These are phyloP conservation scores for Volucella zonaria DNA, from an alignment of 2,888 invertebrate species.

Conservation along the genomic window DNA sequence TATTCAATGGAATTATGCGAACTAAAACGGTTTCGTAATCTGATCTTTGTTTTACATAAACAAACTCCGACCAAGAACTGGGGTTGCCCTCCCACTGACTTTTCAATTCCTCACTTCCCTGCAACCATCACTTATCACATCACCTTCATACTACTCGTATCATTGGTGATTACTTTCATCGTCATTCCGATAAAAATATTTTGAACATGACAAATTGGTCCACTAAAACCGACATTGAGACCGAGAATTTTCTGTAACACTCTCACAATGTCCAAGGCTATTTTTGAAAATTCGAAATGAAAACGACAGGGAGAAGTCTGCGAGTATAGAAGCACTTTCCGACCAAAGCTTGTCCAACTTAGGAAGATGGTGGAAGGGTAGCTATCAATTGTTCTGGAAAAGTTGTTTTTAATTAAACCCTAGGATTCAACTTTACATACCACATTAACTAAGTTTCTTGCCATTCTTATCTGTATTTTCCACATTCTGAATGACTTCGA, in stretches of 20 bases:
- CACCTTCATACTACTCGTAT: no score
- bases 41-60: no score
- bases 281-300: no score
- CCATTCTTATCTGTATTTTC: conserved; percentile 24
- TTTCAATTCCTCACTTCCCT: no score
- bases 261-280: neutral
- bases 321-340: no score
- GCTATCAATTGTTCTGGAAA: conserved; percentile 15
- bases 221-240: conserved; percentile 9
- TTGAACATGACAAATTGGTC: conserved; percentile 13
- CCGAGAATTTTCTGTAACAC: neutral
- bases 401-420: conserved; percentile 62
- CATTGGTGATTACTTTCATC: neutral
- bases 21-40: no score
- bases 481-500: neutral
- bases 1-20: no score
- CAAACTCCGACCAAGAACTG: no score
- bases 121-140: no score
- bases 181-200: neutral
- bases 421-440: conserved; percentile 12
- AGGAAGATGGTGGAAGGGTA: conserved; percentile 7
- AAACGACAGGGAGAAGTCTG: no score
- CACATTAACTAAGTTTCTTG: conserved; percentile 48
- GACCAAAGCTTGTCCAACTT: neutral
- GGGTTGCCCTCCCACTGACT: no score